Conservation (phyloP, 2,888 invertebrate genomes). For the Lasioglossum marginatum region DNA sequence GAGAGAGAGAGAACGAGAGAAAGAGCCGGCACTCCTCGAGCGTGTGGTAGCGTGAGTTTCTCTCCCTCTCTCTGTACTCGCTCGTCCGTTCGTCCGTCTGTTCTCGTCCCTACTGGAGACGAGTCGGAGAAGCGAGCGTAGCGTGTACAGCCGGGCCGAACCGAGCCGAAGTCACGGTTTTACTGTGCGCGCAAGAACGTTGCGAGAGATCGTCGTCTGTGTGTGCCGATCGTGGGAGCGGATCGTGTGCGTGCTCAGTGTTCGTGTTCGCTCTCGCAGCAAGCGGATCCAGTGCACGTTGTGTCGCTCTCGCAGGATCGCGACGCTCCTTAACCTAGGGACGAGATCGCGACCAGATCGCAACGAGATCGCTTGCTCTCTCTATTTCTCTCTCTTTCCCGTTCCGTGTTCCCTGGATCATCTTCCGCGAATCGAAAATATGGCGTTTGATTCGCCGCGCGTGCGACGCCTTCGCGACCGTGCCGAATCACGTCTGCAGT, state of each 20-base stretch:
- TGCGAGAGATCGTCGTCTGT: not conserved
- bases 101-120: constrained; percentile 47
- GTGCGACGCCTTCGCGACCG: constrained; percentile 45
- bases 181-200: constrained; percentile 36
- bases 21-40: not conserved
- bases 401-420: not conserved
- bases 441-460: constrained; percentile 57
- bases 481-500: constrained; percentile 54
- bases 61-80: constrained; percentile 44
- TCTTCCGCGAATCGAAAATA: constrained; percentile 23
- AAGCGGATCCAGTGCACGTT: constrained; percentile 40
- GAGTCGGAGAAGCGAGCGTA: constrained; percentile 39
- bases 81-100: constrained; percentile 26
- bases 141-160: constrained; percentile 32
- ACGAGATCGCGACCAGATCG: not conserved
- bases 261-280: constrained; percentile 39
- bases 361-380: not conserved
- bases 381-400: not conserved
- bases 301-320: constrained; percentile 53
- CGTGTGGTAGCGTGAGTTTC: constrained; percentile 34
- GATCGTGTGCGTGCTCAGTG: constrained; percentile 42
- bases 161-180: constrained; percentile 33
- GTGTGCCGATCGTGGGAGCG: constrained; percentile 5
- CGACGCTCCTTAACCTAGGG: constrained; percentile 20
- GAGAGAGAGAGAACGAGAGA: not conserved